Percentiles rank a stretch among this genome's conserved stretches.
Conservation (phyloP, 2,797 vertebrate species). For the Anas acuta region DNA sequence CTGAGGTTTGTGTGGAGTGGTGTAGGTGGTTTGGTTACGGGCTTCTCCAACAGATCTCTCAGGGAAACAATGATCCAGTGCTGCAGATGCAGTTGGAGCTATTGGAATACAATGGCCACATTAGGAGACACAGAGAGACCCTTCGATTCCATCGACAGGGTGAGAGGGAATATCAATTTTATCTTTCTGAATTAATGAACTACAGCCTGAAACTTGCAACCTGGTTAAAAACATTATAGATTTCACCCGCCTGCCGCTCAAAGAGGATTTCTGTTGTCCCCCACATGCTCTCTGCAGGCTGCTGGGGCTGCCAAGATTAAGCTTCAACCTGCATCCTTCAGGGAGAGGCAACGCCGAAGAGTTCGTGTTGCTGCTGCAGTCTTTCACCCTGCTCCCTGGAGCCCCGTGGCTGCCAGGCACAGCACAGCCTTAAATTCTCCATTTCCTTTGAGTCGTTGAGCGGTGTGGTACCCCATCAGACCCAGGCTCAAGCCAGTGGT, state of each 20-base stretch:
- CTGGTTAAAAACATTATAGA: conserved; percentile 49
- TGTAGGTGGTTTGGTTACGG: not conserved
- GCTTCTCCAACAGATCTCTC: not conserved
- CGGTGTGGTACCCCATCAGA: not conserved
- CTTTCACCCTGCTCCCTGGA: rapidly evolving
- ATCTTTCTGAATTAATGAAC: conserved; percentile 74
- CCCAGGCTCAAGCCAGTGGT: not conserved
- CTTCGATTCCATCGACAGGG: conserved; percentile 63
- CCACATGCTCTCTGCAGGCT: not conserved
- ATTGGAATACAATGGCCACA: conserved; percentile 72
- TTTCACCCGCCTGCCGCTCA: not conserved
- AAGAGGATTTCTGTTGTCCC: not conserved
- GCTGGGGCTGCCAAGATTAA: not conserved
- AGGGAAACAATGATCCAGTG: not conserved
- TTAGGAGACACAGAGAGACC: conserved; percentile 50
- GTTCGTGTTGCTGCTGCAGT: no score
- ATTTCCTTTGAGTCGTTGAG: not conserved
- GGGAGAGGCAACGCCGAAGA: not conserved
- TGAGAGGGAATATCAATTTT: conserved; percentile 55
- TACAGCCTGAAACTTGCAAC: conserved; percentile 63
- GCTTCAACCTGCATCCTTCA: not conserved
- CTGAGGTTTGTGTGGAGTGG: rapidly evolving
- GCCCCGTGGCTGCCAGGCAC: not conserved
- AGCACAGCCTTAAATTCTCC: no score
- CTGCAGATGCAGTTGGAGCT: conserved; percentile 55